phyloP scores from a whole-genome alignment of 2,113 vertebrate species.

The Microcebus lehilahytsara region DNA sequence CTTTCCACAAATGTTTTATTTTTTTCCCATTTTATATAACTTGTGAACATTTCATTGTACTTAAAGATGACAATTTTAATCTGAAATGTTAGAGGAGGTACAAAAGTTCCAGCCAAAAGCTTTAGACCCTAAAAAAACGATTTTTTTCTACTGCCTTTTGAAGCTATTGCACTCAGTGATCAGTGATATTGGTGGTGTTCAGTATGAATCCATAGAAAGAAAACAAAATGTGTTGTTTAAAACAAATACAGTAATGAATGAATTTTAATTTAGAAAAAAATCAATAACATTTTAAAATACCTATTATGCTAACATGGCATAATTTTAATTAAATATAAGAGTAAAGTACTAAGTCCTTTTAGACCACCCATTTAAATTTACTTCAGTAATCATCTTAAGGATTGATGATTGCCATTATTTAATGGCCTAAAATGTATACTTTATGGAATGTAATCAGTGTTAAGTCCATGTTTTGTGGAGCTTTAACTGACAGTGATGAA shows the following conservation, averaged over 20 bases:
- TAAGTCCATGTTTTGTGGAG: constrained; percentile 13
- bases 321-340: constrained; percentile 27
- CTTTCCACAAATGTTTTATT: background rate
- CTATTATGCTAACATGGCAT: background rate
- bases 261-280: constrained; percentile 31
- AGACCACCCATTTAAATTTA: background rate
- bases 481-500: constrained; percentile 22
- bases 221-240: constrained; percentile 36
- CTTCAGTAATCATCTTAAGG: constrained; percentile 28
- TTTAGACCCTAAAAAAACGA: background rate
- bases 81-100: background rate
- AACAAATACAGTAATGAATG: background rate
- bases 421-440: constrained; percentile 35
- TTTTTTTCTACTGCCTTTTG: constrained; percentile 8
- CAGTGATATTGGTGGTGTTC: background rate
- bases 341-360: background rate
- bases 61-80: constrained; percentile 37
- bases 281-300: background rate
- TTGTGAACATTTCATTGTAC: constrained; percentile 31
- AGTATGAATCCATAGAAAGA: constrained; percentile 4
- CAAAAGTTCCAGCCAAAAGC: background rate
- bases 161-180: background rate
- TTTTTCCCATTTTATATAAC: background rate
- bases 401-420: constrained; percentile 1
- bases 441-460: background rate